Base-by-base conservation (phyloP, 2,797 vertebrate species). In the Sebastes iracundus region DNA sequence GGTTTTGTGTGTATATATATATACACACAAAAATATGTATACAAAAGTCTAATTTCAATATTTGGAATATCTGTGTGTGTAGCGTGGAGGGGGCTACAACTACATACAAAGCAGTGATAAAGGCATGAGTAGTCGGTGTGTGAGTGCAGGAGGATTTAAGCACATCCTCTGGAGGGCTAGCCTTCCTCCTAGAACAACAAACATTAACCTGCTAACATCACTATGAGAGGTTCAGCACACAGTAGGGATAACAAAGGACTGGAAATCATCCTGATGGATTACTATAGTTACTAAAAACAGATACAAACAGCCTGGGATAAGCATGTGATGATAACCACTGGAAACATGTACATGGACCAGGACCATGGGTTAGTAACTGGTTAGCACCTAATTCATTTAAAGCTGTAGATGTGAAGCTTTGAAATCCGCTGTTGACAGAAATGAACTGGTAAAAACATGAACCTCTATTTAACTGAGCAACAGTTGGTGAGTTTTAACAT, bases 101-200 rank as follows among this genome's bases (percentile, higher is more conserved):
- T 49, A 49, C 46, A 49, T 49, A 60, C 9, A 4, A n/a, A 79
- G 58, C n/a, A 70, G 13, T 13, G 46, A 77, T 35, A 65, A 67
- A 64, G 42, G 20, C 23, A 60, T 46, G 60, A 69, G 46, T 5
- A 58, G 58, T 35, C 23, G 9, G 28, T 16, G 60, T 52, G 6
- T 56, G 28, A 66, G 53, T 23, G 52, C 42, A 75, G 55, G 38
- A 76, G 72, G 74, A 79, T 83, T 68, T 64, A 60, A 64, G 69
- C 27, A 69, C 75, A 59, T 77, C 46, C 20, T 77, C 14, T 55
- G 65, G 30, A 70, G 10, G 58, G 49, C 42, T 52, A 25, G 16
- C 32, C 66, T 56, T 42, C 58, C 42, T 65, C 65, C 62, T 52
- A 14, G 22, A 74, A 69, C 13, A 85, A 79, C 74, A 82, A 62